A percentile compares a stretch with the other conserved stretches of the same genome.
Evolutionary conservation across 2,113 vertebrate genomes (phyloP).

Genomic region (Amphilophus citrinellus): DNA sequence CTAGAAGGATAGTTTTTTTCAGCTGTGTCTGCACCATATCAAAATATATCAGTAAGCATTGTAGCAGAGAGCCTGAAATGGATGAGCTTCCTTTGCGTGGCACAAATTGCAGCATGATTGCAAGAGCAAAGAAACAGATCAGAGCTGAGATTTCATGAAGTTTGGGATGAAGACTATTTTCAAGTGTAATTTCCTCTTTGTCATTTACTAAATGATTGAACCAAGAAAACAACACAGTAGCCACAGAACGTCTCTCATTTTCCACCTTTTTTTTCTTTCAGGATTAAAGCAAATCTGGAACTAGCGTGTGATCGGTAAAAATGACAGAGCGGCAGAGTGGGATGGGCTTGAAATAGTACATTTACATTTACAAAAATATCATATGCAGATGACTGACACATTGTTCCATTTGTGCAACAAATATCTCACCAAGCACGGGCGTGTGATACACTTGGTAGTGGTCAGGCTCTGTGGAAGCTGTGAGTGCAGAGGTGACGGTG

Average conservation of each 20-base stretch:
- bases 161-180: conserved; percentile 27
- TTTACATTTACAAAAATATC: background rate
- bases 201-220: background rate
- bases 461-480: conserved; percentile 8
- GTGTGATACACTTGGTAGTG: conserved; percentile 92
- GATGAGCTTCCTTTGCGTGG: conserved; percentile 1
- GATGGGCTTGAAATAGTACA: background rate
- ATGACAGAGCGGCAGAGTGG: background rate
- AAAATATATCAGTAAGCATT: background rate
- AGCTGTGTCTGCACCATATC: background rate
- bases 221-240: background rate
- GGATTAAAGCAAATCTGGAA: background rate
- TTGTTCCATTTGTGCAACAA: background rate
- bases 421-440: conserved; percentile 88
- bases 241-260: background rate
- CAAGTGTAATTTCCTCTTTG: conserved; percentile 18
- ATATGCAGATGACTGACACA: background rate
- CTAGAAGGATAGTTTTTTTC: conserved; percentile 71
- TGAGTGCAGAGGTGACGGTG: background rate
- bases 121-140: background rate
- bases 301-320: background rate
- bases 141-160: background rate
- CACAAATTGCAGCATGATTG: conserved; percentile 6
- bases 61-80: background rate
- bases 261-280: conserved; percentile 5